Evolutionary conservation across 30 jellyfish, hydroid and myxozoan genomes (phyloP), one percentile per base, ranked within the genome.

Genomic region (Clytia hemisphaerica): DNA sequence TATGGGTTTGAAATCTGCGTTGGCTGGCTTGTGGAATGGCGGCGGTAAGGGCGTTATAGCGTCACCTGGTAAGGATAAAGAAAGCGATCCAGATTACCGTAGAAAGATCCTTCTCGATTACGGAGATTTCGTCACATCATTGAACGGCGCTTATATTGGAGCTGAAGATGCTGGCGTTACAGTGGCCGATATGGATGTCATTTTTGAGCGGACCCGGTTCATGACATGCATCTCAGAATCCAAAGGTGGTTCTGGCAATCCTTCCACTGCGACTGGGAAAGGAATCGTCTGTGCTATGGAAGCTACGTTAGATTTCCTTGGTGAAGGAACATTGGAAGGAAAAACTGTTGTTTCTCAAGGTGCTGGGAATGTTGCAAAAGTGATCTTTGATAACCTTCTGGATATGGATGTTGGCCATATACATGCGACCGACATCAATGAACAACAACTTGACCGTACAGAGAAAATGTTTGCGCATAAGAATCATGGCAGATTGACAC

Each of bases 31-130:
- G 9, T 84, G 95, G 95, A 93, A 93, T 58, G 95, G 95, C 42
- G 95, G 95, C 24, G 95, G 95, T n/a, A 84, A 84, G 55, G 95
- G 95, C 18, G 78, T 84, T 9, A 84, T 84, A n/a, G 95, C 95
- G 4, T 83, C 93, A 10, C 95, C 95, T 10, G 91, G 80, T 26
- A 60, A 62, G 45, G 95, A 84, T 45, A 22, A 27, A 37, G 57
- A 76, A 18, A 38, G 81, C 19, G 73, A 84, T 44, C 92, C 91
- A 25, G 93, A 79, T 31, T 58, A 64, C 29, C 83, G 93, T 22
- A 84, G 77, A 77, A 83, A 84, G 35, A 71, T 84, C 59, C 77
- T 84, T 64, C 45, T 84, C 48, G 95, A 84, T 51, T 84, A 84
- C 72, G 95, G 95, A 22, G 95, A 84, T 59, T 78, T 84, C 40